Evolutionary conservation across 2,888 invertebrate genomes (phyloP).

Genomic region (Drosophila maculinotata): DNA sequence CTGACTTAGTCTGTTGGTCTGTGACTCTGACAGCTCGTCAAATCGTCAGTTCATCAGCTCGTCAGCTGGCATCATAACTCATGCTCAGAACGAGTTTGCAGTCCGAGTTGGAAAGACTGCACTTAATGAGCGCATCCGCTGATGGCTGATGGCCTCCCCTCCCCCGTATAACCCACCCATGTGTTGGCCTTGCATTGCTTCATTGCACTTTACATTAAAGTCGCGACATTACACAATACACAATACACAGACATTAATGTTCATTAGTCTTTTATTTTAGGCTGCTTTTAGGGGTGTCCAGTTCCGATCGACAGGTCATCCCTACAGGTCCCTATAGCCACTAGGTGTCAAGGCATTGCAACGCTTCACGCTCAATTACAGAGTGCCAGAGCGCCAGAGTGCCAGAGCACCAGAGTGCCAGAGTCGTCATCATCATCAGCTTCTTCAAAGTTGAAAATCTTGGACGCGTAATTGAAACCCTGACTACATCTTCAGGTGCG

Average conservation of each 20-base stretch:
- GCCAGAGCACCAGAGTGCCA: too few species aligned
- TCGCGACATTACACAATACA: constrained; percentile 70
- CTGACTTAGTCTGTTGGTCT: constrained; percentile 18
- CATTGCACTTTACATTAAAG: constrained; percentile 79
- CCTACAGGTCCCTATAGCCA: constrained; percentile 24
- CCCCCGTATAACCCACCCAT: constrained; percentile 7
- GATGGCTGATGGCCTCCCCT: constrained; percentile 25
- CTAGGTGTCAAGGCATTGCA: constrained; percentile 64
- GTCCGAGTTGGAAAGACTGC: constrained; percentile 61
- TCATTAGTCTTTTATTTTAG: constrained; percentile 57
- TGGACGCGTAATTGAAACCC: constrained; percentile 69
- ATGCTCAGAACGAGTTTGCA: constrained; percentile 30
- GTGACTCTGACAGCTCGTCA: constrained; percentile 74
- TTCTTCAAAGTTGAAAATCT: constrained; percentile 18
- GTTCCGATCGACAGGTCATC: constrained; percentile 52
- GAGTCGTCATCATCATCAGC: constrained; percentile 14
- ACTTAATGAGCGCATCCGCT: constrained; percentile 79
- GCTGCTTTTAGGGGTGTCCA: constrained; percentile 45
- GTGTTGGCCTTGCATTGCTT: constrained; percentile 69
- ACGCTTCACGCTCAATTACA: constrained; percentile 76
- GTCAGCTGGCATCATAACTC: constrained; percentile 81
- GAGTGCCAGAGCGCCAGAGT: too few species aligned
- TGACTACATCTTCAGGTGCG: constrained; percentile 14
- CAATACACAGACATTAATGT: constrained; percentile 70
- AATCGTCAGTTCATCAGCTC: too few species aligned